These are phyloP conservation scores for Bombus fervidus DNA, from an alignment of 1,140 invertebrate species.

Conservation along the genomic window DNA sequence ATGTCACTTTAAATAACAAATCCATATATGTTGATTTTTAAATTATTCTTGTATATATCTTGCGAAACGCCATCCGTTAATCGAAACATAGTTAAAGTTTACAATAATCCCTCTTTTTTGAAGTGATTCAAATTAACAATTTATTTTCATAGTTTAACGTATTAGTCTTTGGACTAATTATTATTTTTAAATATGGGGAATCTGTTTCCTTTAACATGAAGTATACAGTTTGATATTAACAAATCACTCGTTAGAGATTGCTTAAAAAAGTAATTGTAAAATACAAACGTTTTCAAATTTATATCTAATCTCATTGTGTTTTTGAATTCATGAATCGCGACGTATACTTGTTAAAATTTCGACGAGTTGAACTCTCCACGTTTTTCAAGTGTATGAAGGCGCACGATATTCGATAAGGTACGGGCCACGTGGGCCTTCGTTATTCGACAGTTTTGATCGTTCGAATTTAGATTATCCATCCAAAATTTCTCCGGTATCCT, in stretches of 20 bases:
- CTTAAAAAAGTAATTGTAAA: not conserved
- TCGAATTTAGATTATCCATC: constrained; percentile 36
- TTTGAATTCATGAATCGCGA: too few relatives aligned
- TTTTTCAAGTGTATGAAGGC: constrained; percentile 63
- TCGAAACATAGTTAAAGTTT: not conserved
- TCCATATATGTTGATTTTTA: constrained; percentile 66
- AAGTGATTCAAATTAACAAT: not conserved
- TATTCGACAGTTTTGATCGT: constrained; percentile 48
- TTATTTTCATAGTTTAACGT: constrained; percentile 1
- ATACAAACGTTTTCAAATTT: not conserved
- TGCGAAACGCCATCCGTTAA: constrained; percentile 31
- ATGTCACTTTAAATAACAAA: constrained; percentile 68
- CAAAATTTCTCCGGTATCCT: constrained; percentile 59
- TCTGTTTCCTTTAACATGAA: not conserved
- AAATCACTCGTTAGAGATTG: not conserved
- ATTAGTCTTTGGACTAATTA: constrained; percentile 4
- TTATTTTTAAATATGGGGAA: not conserved
- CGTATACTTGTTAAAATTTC: constrained; percentile 24
- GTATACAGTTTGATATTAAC: not conserved
- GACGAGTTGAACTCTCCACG: constrained; percentile 30
- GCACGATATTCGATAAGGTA: constrained; percentile 67
- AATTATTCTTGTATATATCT: constrained; percentile 54
- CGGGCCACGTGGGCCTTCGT: constrained; percentile 68
- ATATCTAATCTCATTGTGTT: too few relatives aligned
- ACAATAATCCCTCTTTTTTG: not conserved